phyloP scores from a whole-genome alignment of 2,888 invertebrate species.

The Lasius fuliginosus region DNA sequence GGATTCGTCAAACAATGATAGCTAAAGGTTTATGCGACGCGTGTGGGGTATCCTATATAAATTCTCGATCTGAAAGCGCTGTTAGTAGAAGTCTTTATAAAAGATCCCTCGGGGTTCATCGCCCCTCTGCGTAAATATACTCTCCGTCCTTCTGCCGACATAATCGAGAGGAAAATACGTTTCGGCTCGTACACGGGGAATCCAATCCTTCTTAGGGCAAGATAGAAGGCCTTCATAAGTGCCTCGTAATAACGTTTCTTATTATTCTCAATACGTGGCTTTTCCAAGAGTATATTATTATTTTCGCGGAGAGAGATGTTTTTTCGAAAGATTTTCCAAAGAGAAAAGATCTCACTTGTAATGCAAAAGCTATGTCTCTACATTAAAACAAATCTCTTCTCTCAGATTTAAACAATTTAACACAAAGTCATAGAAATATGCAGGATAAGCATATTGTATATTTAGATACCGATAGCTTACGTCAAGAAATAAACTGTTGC shows the following conservation, averaged over 20 bases:
- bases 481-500: background rate
- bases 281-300: constrained; percentile 11
- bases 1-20: constrained; percentile 25
- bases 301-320: background rate
- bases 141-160: constrained; percentile 29
- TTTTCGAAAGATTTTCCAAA: background rate
- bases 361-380: background rate
- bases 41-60: constrained; percentile 14
- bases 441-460: background rate
- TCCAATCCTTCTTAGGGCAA: constrained; percentile 17
- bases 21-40: constrained; percentile 6
- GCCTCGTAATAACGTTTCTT: constrained; percentile 35
- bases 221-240: background rate
- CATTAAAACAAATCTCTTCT: background rate
- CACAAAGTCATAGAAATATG: background rate
- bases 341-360: background rate
- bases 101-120: constrained; percentile 44
- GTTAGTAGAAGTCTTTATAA: constrained; percentile 44
- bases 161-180: constrained; percentile 60
- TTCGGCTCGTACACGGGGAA: constrained; percentile 17
- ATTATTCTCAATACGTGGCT: constrained; percentile 17
- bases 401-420: background rate
- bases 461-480: background rate
- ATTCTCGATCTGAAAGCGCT: constrained; percentile 21
- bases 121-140: constrained; percentile 55